A percentile compares a stretch with the other conserved stretches of the same genome.
phyloP scores from a whole-genome alignment of 2,113 vertebrate species.

The Lepidothrix coronata region DNA sequence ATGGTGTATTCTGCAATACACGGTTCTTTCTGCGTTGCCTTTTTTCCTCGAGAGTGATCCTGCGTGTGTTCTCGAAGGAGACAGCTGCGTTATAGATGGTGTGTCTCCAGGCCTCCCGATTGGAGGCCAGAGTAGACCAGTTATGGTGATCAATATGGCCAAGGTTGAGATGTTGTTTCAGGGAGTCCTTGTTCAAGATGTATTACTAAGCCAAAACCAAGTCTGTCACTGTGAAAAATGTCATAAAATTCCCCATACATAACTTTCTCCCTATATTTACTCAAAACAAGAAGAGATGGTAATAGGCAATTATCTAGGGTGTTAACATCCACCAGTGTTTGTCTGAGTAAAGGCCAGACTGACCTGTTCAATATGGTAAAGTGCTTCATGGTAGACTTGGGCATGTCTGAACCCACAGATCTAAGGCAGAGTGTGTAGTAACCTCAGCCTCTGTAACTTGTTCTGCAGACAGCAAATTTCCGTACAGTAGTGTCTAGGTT shows the following conservation, averaged over 20 bases:
- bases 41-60: too few species aligned
- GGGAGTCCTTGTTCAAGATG: rapidly evolving
- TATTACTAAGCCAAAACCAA: neutral
- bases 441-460: neutral
- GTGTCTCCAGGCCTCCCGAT: too few species aligned
- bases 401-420: neutral
- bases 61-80: too few species aligned
- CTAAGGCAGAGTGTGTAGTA: neutral
- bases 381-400: neutral
- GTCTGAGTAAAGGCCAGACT: neutral
- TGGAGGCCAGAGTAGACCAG: too few species aligned
- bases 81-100: too few species aligned
- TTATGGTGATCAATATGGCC: too few species aligned
- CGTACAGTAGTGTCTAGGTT: neutral
- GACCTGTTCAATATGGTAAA: neutral
- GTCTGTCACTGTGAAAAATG: neutral
- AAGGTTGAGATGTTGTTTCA: too few species aligned
- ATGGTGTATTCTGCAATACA: too few species aligned
- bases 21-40: too few species aligned
- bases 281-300: neutral
- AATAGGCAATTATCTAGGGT: neutral
- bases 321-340: neutral
- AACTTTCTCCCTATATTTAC: neutral
- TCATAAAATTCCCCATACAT: neutral
- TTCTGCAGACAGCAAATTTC: neutral